A percentile compares a stretch with the other conserved stretches of the same genome.
These are phyloP conservation scores for Prorops nasuta DNA, from an alignment of 1,140 invertebrate genomes.

Conservation along the genomic window DNA sequence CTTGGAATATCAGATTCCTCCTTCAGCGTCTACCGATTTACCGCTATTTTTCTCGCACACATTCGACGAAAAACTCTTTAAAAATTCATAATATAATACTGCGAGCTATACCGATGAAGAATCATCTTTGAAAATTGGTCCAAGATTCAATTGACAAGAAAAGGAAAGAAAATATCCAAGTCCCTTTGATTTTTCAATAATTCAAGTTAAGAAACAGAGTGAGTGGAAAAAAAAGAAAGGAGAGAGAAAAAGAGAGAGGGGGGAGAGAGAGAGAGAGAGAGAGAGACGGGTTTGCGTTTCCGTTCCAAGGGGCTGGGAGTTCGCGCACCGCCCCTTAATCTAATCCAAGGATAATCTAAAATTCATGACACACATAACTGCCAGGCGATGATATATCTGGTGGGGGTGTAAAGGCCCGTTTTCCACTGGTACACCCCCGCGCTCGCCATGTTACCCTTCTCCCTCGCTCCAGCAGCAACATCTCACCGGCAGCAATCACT, in stretches of 20 bases:
- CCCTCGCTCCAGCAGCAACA: slow-evolving; percentile 2
- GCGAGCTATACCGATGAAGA: too few species aligned
- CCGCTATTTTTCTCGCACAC: too few species aligned
- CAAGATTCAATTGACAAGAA: too few species aligned
- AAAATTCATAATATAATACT: too few species aligned
- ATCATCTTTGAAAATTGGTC: too few species aligned
- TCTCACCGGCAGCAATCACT: slow-evolving; percentile 29
- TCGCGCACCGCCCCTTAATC: slow-evolving; percentile 45
- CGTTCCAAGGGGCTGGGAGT: slow-evolving; percentile 29
- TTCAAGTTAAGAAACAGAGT: too few species aligned
- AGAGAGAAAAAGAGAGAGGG: background rate
- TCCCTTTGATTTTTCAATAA: too few species aligned
- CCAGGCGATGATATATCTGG: slow-evolving; percentile 55
- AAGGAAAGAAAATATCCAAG: too few species aligned
- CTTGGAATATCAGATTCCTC: too few species aligned
- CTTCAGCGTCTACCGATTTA: too few species aligned
- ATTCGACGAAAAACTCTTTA: too few species aligned
- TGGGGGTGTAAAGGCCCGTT: slow-evolving; percentile 36
- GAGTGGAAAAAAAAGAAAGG: slow-evolving; percentile 5
- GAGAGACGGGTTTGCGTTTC: background rate
- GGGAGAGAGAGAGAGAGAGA: background rate
- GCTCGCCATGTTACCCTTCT: background rate
- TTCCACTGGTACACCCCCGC: slow-evolving; percentile 9
- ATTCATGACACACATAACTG: slow-evolving; percentile 56
- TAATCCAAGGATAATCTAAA: slow-evolving; percentile 55